These are phyloP conservation scores for Eueremaeus valkanovi DNA, from an alignment of 2,888 invertebrate species.

Conservation along the genomic window DNA sequence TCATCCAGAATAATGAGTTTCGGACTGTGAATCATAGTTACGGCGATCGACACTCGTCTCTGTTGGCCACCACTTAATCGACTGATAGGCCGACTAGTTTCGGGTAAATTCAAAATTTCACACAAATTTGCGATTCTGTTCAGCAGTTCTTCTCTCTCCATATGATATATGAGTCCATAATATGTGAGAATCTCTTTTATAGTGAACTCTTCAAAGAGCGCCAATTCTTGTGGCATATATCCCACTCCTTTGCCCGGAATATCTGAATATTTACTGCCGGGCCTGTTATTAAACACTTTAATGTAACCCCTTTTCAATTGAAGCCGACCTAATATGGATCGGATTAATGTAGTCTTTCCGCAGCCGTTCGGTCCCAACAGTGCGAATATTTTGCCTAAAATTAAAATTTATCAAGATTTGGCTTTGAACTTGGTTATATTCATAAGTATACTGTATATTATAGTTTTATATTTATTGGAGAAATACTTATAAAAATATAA, in stretches of 20 bases:
- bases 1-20: slow-evolving; percentile 41
- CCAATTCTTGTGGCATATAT: slow-evolving; percentile 43
- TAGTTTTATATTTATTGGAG: too few relatives aligned
- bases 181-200: slow-evolving; percentile 39
- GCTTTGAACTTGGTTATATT: too few relatives aligned
- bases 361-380: slow-evolving; percentile 40
- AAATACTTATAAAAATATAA: too few relatives aligned
- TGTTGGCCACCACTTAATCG: slow-evolving; percentile 41
- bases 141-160: neutral
- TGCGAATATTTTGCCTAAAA: slow-evolving; percentile 39
- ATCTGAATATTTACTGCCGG: slow-evolving; percentile 18
- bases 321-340: slow-evolving; percentile 38
- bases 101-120: slow-evolving; percentile 39
- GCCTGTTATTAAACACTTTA: slow-evolving; percentile 35
- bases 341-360: slow-evolving; percentile 41
- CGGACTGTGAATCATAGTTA: slow-evolving; percentile 39
- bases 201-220: slow-evolving; percentile 38
- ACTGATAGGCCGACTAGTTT: slow-evolving; percentile 32
- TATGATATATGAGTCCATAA: slow-evolving; percentile 37
- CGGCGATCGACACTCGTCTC: slow-evolving; percentile 38
- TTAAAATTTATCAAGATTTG: neutral
- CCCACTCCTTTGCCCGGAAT: slow-evolving; percentile 42
- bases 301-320: slow-evolving; percentile 22
- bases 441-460: too few relatives aligned
- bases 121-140: slow-evolving; percentile 28